These are phyloP conservation scores for Spilosoma lubricipeda DNA, from an alignment of 2,888 invertebrate genomes.

Conservation along the genomic window DNA sequence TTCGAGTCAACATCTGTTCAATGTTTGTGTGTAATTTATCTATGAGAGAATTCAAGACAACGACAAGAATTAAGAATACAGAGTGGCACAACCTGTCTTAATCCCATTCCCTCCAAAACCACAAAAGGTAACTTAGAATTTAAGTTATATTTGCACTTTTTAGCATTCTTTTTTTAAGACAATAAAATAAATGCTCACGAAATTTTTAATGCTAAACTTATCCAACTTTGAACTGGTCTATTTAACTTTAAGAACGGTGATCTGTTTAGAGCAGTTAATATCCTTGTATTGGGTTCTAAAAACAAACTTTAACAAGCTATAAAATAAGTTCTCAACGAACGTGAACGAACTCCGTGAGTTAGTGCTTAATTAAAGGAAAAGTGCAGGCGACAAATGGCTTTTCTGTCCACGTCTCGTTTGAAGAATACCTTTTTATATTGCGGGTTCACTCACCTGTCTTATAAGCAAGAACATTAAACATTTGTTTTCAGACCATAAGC, in stretches of 20 bases:
- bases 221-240: background rate
- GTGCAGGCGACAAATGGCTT: slow-evolving; percentile 32
- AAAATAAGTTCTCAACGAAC: slow-evolving; percentile 25
- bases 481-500: background rate
- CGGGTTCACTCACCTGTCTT: slow-evolving; percentile 41
- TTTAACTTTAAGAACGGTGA: background rate
- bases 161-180: too few relatives aligned
- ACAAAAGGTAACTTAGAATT: too few relatives aligned
- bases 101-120: too few relatives aligned
- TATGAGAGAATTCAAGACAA: too few relatives aligned
- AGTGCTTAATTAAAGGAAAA: slow-evolving; percentile 51
- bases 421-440: slow-evolving; percentile 52
- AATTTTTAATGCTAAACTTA: background rate
- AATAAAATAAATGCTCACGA: too few relatives aligned
- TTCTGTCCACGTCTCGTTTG: slow-evolving; percentile 38
- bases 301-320: background rate
- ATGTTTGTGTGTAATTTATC: too few relatives aligned
- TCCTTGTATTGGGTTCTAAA: background rate
- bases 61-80: too few relatives aligned
- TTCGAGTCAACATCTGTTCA: too few relatives aligned
- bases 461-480: background rate
- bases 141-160: too few relatives aligned
- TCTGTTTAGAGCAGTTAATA: background rate
- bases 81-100: too few relatives aligned
- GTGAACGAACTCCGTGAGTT: slow-evolving; percentile 40